Evolutionary conservation across 2,797 vertebrate genomes (phyloP).

Genomic region (Eleutherodactylus coqui): DNA sequence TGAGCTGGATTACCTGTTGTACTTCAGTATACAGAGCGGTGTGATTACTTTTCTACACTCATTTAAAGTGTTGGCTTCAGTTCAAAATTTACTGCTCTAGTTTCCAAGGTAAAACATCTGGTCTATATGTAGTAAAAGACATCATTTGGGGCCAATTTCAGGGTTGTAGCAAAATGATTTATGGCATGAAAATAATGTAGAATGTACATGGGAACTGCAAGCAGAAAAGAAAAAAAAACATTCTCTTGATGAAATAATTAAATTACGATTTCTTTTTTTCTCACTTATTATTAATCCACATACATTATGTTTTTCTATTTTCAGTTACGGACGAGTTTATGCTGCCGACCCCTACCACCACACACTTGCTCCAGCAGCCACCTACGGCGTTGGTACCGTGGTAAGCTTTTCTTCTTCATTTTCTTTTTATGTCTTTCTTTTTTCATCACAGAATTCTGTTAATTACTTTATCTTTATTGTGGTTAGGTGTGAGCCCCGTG

Average conservation of each 20-base stretch:
- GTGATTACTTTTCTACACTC: constrained; percentile 32
- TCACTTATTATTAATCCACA: constrained; percentile 59
- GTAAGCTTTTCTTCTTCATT: constrained; percentile 80
- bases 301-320: constrained; percentile 68
- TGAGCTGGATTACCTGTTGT: constrained; percentile 40
- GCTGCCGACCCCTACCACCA: constrained; percentile 99
- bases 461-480: background rate
- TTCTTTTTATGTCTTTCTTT: background rate
- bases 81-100: constrained; percentile 19
- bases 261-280: background rate
- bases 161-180: constrained; percentile 6
- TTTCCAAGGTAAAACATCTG: constrained; percentile 37
- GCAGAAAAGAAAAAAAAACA: background rate
- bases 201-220: background rate
- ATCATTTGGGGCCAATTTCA: constrained; percentile 7
- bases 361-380: constrained; percentile 97
- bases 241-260: background rate
- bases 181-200: background rate
- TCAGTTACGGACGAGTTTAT: constrained; percentile 99
- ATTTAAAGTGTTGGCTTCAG: constrained; percentile 27
- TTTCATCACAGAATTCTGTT: background rate
- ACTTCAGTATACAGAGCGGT: constrained; percentile 26
- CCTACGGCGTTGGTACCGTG: constrained; percentile 99
- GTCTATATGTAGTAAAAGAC: background rate
- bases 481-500: background rate